These are phyloP conservation scores for Sylvilagus bachmani DNA, from an alignment of 2,113 vertebrate genomes.

Conservation along the genomic window DNA sequence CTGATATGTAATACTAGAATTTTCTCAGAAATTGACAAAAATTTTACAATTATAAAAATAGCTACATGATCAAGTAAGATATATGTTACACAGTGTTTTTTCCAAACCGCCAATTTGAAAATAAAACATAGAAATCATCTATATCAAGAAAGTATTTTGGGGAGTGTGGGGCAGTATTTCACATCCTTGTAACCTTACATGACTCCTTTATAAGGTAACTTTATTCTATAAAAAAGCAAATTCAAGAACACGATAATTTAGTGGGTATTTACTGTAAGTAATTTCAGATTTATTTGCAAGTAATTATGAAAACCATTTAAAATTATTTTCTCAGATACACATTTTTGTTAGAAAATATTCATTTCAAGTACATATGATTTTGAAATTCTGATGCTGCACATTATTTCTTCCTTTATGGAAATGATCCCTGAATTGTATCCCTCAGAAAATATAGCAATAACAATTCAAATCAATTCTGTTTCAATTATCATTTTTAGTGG, in stretches of 20 bases:
- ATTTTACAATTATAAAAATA: not conserved
- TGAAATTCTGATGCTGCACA: slow-evolving; percentile 35
- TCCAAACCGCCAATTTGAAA: slow-evolving; percentile 29
- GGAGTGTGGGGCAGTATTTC: not conserved
- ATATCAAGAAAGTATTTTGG: not conserved
- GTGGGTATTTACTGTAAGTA: not conserved
- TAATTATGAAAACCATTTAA: slow-evolving; percentile 15
- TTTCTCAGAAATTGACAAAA: not conserved
- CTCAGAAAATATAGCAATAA: not conserved
- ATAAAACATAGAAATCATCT: slow-evolving; percentile 16
- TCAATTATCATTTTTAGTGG: not conserved
- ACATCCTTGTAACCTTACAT: not conserved
- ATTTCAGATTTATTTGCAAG: not conserved
- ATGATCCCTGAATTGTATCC: not conserved
- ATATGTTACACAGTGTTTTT: not conserved
- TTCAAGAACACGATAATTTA: not conserved
- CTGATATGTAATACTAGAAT: slow-evolving; percentile 32
- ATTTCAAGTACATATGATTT: not conserved
- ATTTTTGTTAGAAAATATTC: slow-evolving; percentile 27
- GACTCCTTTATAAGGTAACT: not conserved
- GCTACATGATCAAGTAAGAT: not conserved
- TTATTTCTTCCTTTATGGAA: slow-evolving; percentile 6
- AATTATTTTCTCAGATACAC: not conserved
- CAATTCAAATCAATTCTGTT: not conserved
- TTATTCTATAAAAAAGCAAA: slow-evolving; percentile 21